Evolutionary conservation across 2,113 vertebrate genomes (phyloP), one percentile per base, ranked within the genome.

Genomic region (Lichenostomus cassidix): DNA sequence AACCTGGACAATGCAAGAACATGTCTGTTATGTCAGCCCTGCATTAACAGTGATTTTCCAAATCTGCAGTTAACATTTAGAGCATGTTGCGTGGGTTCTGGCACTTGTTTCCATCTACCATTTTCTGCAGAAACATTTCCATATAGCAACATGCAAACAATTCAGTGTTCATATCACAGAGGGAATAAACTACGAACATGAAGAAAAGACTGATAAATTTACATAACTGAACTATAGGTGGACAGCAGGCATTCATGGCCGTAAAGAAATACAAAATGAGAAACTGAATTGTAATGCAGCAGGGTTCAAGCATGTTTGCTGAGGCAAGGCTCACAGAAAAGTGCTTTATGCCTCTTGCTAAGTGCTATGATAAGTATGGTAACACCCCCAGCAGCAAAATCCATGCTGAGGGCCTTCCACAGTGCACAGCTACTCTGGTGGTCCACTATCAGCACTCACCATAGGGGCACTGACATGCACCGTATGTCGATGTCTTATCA

Each of bases 31-130:
- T 53, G 44, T n/a, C 78, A 92, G 83, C 56, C 12, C 46, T 49
- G 69, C 13, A 69, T 37, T 24, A 73, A 53, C 35, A 55, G 46
- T 53, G n/a, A 77, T 63, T 85, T 92, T 94, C 83, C 80, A 77
- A 79, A 80, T 76, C 65, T 84, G 89, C 69, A 91, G 75, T 92
- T 94, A 90, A 90, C 37, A 62, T 94, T 83, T 85, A 71, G 50
- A 87, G 85, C 53, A 74, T 64, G 44, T 50, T 84, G n/a, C 2
- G 3, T 88, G 77, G 58, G 15, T n/a, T 89, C 83, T 86, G 68
- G 75, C 73, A 77, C 58, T 64, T 7, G 1, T 13, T 96, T 91
- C 69, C 64, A 68, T 49, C 86, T 84, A 76, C 78, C 28, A 46
- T 67, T 93, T 92, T 56, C 82, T 52, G 41, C 69, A 87, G 83